These are phyloP conservation scores for Xanthorhoe spadicearia DNA, from an alignment of 2,888 invertebrate species.

Conservation along the genomic window DNA sequence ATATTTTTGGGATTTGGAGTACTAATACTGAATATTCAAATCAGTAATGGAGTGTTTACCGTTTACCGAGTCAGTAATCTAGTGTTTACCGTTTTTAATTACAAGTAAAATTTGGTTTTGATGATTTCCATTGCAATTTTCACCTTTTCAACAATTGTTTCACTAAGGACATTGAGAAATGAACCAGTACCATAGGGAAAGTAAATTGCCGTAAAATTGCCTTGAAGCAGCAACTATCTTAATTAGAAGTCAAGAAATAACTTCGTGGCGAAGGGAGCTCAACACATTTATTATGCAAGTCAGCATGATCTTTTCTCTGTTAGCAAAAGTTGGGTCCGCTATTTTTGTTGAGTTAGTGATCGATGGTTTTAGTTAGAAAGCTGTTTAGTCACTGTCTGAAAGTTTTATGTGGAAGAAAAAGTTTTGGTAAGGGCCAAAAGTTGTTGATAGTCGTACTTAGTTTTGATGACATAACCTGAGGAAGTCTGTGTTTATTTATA, in stretches of 20 bases:
- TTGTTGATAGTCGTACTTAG: neutral
- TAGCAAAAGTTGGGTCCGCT: slow-evolving; percentile 12
- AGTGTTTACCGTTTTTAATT: too few relatives aligned
- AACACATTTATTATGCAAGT: slow-evolving; percentile 13
- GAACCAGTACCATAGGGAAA: slow-evolving; percentile 16
- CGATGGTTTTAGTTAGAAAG: slow-evolving; percentile 18
- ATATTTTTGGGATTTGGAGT: neutral
- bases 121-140: neutral
- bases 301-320: slow-evolving; percentile 13
- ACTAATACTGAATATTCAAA: neutral
- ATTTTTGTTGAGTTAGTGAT: slow-evolving; percentile 7
- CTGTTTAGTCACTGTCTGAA: slow-evolving; percentile 4
- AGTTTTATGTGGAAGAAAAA: slow-evolving; percentile 3
- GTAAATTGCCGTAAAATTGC: slow-evolving; percentile 6
- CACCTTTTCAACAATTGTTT: too few relatives aligned
- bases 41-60: neutral
- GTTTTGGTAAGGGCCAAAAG: neutral
- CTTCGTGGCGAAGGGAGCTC: slow-evolving; percentile 16
- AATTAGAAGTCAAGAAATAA: slow-evolving; percentile 24
- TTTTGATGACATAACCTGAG: neutral
- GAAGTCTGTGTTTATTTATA: too few relatives aligned
- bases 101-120: too few relatives aligned
- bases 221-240: slow-evolving; percentile 19
- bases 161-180: slow-evolving; percentile 33
- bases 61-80: too few relatives aligned